Conservation (phyloP, 2,797 vertebrate genomes). For the Scomberomorus guttatus region DNA sequence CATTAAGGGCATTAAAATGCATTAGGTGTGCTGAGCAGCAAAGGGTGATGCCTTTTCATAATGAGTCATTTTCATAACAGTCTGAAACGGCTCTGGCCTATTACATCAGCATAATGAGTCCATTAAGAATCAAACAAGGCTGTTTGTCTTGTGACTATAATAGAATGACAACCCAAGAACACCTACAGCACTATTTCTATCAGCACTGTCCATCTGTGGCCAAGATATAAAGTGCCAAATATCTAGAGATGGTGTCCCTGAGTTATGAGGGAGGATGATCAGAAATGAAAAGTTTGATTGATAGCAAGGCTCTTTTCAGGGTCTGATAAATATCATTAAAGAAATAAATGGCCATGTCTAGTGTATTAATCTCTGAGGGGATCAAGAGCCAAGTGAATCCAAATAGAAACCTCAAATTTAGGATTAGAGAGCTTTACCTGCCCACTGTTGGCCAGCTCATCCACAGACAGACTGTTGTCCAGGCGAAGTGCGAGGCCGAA, state of each 20-base stretch:
- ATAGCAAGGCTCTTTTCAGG: conserved; percentile 19
- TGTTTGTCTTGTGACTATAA: conserved; percentile 59
- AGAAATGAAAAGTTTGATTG: conserved; percentile 40
- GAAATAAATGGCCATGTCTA: conserved; percentile 12
- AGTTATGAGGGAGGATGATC: conserved; percentile 17
- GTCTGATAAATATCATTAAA: conserved; percentile 40
- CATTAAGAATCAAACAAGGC: conserved; percentile 69
- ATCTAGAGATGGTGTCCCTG: conserved; percentile 36
- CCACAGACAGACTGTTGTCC: conserved; percentile 92
- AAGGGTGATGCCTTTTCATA: conserved; percentile 55
- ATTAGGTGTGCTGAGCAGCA: conserved; percentile 54
- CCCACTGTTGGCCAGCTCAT: conserved; percentile 98
- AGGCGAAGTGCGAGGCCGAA: conserved; percentile 95
- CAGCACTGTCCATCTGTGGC: conserved; percentile 34
- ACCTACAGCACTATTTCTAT: conserved; percentile 38
- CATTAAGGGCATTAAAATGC: conserved; percentile 61
- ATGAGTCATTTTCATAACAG: conserved; percentile 69
- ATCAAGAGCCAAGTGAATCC: conserved; percentile 29
- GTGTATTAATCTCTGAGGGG: background rate
- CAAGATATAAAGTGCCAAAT: conserved; percentile 37
- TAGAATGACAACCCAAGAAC: conserved; percentile 51
- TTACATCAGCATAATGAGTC: conserved; percentile 64
- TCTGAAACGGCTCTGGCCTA: conserved; percentile 51
- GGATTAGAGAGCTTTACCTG: conserved; percentile 86
- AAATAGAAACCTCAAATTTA: background rate